A percentile compares a stretch with the other conserved stretches of the same genome.
Conservation (phyloP, 2,888 invertebrate species). For the Diarsia mendica region DNA sequence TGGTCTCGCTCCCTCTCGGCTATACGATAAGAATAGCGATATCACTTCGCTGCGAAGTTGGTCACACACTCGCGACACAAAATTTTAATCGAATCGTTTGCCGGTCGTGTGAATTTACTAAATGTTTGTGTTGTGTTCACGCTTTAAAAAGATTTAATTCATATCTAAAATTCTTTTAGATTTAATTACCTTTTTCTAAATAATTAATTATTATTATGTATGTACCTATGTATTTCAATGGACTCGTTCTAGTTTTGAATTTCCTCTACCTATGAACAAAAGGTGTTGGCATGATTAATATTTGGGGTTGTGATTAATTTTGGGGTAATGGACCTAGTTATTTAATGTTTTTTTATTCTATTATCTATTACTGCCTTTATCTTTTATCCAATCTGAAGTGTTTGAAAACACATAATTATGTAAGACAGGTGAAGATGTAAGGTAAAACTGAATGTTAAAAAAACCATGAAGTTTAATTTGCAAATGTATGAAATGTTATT, state of each 20-base stretch:
- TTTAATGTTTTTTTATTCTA: too few species aligned
- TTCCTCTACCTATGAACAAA: not conserved
- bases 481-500: too few species aligned
- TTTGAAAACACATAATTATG: not conserved
- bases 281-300: not conserved
- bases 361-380: too few species aligned
- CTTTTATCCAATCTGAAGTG: not conserved
- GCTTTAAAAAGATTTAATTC: not conserved
- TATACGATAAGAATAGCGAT: constrained; percentile 63
- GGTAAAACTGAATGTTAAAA: not conserved
- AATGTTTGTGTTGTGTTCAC: constrained; percentile 5
- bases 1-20: constrained; percentile 71
- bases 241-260: not conserved
- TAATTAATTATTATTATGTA: not conserved
- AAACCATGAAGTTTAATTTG: not conserved
- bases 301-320: not conserved
- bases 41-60: constrained; percentile 63
- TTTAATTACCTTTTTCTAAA: not conserved
- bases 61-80: constrained; percentile 50
- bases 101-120: constrained; percentile 35
- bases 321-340: too few species aligned
- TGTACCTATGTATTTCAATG: not conserved
- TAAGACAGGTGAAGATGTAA: not conserved
- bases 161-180: not conserved
- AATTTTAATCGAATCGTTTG: constrained; percentile 45